Evolutionary conservation across 2,113 vertebrate genomes (phyloP).

Genomic region (Mesembrinibis cayennensis): DNA sequence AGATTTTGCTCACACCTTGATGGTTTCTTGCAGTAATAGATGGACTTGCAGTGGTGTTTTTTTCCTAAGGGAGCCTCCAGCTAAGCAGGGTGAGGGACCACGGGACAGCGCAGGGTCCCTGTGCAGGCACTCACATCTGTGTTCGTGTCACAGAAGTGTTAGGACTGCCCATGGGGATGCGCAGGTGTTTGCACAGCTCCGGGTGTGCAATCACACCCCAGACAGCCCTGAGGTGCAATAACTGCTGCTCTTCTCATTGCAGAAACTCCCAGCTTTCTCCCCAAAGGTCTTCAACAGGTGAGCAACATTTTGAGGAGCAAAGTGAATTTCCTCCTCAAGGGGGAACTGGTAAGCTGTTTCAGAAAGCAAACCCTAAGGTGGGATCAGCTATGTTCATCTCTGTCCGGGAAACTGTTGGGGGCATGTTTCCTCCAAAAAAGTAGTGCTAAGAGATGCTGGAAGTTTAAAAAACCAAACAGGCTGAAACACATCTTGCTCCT

Average conservation of each 20-base stretch:
- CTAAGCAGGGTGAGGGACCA: too few relatives aligned
- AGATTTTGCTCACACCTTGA: neutral
- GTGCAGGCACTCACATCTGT: accelerated
- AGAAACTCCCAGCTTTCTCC: neutral
- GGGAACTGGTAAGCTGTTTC: neutral
- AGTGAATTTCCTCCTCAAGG: neutral
- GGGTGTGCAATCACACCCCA: neutral
- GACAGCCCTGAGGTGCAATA: neutral
- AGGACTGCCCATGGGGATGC: neutral
- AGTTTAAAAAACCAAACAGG: neutral
- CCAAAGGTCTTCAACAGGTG: neutral
- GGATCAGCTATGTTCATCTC: neutral
- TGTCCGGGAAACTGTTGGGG: neutral
- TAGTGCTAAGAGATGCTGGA: neutral
- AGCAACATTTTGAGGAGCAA: neutral
- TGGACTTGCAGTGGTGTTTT: neutral
- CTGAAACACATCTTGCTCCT: neutral
- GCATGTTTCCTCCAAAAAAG: neutral
- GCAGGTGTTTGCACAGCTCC: neutral
- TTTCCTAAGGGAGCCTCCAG: neutral
- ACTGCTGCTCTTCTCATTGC: neutral
- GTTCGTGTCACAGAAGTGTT: accelerated
- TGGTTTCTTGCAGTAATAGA: neutral
- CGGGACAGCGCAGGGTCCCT: neutral
- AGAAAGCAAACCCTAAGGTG: neutral